Evolutionary conservation across 2,113 vertebrate genomes (phyloP).

Genomic region (Apodemus speciosus): DNA sequence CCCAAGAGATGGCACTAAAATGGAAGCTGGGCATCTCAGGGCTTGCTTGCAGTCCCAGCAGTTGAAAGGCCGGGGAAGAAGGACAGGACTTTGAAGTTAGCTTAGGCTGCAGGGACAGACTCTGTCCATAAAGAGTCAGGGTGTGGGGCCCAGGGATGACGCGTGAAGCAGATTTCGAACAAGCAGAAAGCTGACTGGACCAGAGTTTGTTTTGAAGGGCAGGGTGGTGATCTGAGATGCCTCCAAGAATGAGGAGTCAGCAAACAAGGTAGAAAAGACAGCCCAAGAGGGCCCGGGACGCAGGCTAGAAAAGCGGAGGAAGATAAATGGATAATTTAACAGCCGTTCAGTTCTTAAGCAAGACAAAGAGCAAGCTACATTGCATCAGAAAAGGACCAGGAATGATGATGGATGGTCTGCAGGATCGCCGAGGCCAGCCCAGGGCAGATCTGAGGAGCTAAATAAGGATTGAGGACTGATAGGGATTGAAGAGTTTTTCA

Average conservation of each 20-base stretch:
- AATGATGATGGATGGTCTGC: conserved; percentile 88
- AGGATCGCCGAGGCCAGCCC: conserved; percentile 86
- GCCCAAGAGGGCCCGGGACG: conserved; percentile 80
- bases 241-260: conserved; percentile 82
- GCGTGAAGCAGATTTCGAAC: conserved; percentile 31
- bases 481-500: conserved; percentile 88
- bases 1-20: neutral
- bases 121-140: neutral
- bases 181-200: conserved; percentile 49
- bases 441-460: conserved; percentile 83
- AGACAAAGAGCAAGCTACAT: conserved; percentile 89
- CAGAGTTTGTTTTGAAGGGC: conserved; percentile 72
- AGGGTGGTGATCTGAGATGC: conserved; percentile 64
- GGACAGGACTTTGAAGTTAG: neutral
- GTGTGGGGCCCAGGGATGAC: neutral
- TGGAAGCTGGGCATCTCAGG: neutral
- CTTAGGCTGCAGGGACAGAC: neutral
- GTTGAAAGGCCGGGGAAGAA: neutral
- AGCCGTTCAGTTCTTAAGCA: conserved; percentile 89
- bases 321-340: conserved; percentile 92
- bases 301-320: conserved; percentile 87
- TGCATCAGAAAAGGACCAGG: conserved; percentile 89
- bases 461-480: conserved; percentile 87
- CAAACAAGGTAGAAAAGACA: conserved; percentile 83
- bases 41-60: neutral